phyloP scores from a whole-genome alignment of 2,797 vertebrate species.

The Syngnathus acus region DNA sequence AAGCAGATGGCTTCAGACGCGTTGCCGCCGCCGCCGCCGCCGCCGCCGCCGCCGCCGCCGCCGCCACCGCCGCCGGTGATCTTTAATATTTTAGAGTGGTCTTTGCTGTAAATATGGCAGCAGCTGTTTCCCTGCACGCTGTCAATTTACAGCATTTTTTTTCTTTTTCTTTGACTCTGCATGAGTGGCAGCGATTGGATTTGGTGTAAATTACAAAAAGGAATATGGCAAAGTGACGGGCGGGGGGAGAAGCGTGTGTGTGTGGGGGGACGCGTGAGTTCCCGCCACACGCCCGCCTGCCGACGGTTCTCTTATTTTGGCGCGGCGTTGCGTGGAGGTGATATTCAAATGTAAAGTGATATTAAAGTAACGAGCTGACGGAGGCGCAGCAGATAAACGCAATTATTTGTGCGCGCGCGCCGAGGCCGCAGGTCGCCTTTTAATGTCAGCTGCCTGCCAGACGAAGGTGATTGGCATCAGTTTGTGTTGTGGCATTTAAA shows the following conservation, averaged over 20 bases:
- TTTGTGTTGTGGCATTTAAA: conserved; percentile 78
- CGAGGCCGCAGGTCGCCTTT: conserved; percentile 64
- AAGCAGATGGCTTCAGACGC: conserved; percentile 74
- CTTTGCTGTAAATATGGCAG: conserved; percentile 74
- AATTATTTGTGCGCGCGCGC: conserved; percentile 64
- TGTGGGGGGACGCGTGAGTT: conserved; percentile 5
- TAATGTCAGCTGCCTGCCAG: conserved; percentile 70
- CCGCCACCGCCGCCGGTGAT: conserved; percentile 56
- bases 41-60: conserved; percentile 58
- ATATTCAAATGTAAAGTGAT: conserved; percentile 69
- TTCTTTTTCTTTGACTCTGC: conserved; percentile 13
- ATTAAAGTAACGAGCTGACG: conserved; percentile 52
- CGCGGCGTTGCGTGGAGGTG: conserved; percentile 36
- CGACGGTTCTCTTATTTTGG: conserved; percentile 62
- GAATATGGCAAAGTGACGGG: conserved; percentile 71
- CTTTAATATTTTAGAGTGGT: conserved; percentile 83
- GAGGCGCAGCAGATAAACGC: conserved; percentile 42
- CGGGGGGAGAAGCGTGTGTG: conserved; percentile 22
- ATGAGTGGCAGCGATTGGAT: conserved; percentile 77
- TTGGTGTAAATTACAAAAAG: conserved; percentile 79
- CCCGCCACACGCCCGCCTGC: conserved; percentile 36
- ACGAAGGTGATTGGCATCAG: conserved; percentile 74
- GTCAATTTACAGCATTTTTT: conserved; percentile 63
- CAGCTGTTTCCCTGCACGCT: conserved; percentile 70
- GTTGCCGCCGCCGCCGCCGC: conserved; percentile 46